Base-by-base conservation (phyloP, 2,113 vertebrate species). In the Gallinago undulata region DNA sequence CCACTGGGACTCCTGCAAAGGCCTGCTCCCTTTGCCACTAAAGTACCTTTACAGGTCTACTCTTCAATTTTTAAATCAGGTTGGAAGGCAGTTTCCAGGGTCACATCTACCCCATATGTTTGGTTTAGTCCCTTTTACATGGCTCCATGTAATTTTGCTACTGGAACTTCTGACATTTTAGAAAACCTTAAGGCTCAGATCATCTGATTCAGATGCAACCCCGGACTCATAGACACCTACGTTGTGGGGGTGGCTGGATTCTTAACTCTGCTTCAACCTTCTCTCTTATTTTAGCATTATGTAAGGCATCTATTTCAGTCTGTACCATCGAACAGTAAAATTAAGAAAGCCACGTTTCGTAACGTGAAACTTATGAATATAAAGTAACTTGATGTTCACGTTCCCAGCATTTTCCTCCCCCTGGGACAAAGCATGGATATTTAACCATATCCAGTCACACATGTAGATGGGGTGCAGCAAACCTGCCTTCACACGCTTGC, bases 221-320 rank as follows among this genome's bases (percentile, higher is more conserved):
- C 90, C 77, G 59, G 80, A 87, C 84, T 91, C 1, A 4, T 7
- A 84, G 88, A 95, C 94, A 96, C 90, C 92, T 90, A 96, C 94
- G 33, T 37, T 76, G 93, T 82, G 96, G 95, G 73, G 95, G 95
- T 45, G 90, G 88, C 37, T 95, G 89, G 66, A 94, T 94, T 94
- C 87, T 92, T 90, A 93, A 90, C 91, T 96, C 68, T 81, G 23
- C 72, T 92, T 77, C 84, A 94, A 90, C 67, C 35, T 85, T 84
- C 80, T 84, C 80, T 90, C 93, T 73, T 78, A 60, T 75, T 95
- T 96, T 33, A 67, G 53, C 57, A 30, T 95, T 96, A 93, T 39
- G 73, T 96, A 96, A 97, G 10, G 1, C 64, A 79, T 62, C 94
- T 96, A 95, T 96, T 97, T 96, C 81, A 59, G 83, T 92, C 89